These are phyloP conservation scores for Nymphalis c-album DNA, from an alignment of 2,888 invertebrate species.

Conservation along the genomic window DNA sequence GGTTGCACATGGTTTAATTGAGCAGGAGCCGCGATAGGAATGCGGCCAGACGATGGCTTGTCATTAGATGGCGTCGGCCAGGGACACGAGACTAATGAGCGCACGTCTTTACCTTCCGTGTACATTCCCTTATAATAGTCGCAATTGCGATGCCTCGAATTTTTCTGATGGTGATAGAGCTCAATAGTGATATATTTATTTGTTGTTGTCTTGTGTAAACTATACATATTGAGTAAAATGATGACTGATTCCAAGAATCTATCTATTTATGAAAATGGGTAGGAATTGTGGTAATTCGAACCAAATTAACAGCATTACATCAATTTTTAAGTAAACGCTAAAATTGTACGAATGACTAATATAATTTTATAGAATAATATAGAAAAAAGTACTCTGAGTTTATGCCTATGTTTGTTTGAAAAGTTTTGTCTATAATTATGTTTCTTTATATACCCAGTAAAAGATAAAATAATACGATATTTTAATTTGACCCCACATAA, in stretches of 20 bases:
- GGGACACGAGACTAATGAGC: slow-evolving; percentile 38
- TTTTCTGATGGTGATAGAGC: slow-evolving; percentile 13
- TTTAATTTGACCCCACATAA: no score
- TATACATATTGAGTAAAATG: no score
- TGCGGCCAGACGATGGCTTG: slow-evolving; percentile 40
- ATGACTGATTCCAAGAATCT: not conserved
- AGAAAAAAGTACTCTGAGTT: no score
- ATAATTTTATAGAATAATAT: no score
- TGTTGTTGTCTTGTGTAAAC: not conserved
- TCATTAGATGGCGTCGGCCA: slow-evolving; percentile 38
- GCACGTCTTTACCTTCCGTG: slow-evolving; percentile 39
- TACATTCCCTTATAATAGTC: slow-evolving; percentile 38
- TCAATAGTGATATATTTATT: slow-evolving; percentile 4
- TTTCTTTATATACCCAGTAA: no score
- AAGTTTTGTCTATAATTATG: no score
- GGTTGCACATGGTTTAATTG: slow-evolving; percentile 26
- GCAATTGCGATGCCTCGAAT: slow-evolving; percentile 35
- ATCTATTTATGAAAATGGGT: not conserved
- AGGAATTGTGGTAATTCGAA: not conserved
- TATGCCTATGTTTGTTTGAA: no score
- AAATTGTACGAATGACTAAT: no score
- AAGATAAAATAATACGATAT: no score
- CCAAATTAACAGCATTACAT: not conserved
- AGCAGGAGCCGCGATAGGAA: slow-evolving; percentile 35
- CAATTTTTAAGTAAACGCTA: no score